Conservation (phyloP, 2,113 vertebrate genomes). For the Globicephala melas region DNA sequence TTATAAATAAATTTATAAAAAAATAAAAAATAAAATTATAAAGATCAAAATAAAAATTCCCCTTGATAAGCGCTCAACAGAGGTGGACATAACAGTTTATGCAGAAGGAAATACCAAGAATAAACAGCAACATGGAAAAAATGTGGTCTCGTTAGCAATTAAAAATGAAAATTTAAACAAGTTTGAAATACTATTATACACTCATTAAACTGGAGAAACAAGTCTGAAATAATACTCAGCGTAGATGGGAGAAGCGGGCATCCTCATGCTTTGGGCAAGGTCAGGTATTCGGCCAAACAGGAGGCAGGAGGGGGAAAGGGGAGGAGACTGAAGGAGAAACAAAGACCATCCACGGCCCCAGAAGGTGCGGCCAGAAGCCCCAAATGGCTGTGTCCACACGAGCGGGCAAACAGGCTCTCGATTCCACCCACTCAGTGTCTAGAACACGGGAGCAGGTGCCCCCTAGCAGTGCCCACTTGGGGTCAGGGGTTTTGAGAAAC, state of each 20-base stretch:
- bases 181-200: background rate
- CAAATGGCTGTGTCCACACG: background rate
- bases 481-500: background rate
- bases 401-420: background rate
- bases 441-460: background rate
- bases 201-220: background rate
- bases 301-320: background rate
- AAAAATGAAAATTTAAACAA: background rate
- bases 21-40: background rate
- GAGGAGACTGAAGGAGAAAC: background rate
- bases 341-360: background rate
- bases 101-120: background rate
- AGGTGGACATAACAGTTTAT: background rate
- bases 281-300: background rate
- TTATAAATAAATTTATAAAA: too few relatives aligned
- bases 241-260: accelerated
- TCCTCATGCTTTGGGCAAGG: accelerated
- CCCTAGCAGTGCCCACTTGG: background rate
- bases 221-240: background rate
- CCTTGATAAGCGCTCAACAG: background rate
- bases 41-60: background rate
- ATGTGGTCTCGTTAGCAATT: background rate
- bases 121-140: background rate
- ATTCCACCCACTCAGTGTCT: background rate
- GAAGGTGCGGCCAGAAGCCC: background rate